Evolutionary conservation across 2,113 vertebrate genomes (phyloP).

Genomic region (Illadopsis cleaveri): DNA sequence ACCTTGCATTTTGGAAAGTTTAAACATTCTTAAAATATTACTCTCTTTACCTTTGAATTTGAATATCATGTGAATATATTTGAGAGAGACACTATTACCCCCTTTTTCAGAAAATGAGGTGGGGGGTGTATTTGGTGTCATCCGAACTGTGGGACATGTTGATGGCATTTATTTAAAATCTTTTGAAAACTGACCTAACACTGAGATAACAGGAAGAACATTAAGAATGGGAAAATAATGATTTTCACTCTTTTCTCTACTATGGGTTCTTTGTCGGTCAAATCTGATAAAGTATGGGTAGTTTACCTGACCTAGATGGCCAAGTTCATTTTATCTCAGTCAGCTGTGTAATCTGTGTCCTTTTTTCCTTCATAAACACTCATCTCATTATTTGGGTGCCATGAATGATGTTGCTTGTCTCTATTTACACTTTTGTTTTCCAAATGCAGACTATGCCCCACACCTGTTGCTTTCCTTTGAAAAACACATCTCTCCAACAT

Average conservation of each 20-base stretch:
- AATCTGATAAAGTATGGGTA: not conserved
- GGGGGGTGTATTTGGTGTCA: not conserved
- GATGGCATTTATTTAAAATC: not conserved
- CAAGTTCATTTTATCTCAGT: not conserved
- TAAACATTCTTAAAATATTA: not conserved
- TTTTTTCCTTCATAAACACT: not conserved
- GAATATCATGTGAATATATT: not conserved
- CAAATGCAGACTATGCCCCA: not conserved
- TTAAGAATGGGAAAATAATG: not conserved
- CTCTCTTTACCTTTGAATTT: not conserved
- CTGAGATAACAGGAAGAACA: not conserved
- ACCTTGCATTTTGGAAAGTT: not conserved
- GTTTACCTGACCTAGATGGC: not conserved
- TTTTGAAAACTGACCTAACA: not conserved
- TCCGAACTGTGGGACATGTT: not conserved
- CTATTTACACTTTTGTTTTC: conserved; percentile 33
- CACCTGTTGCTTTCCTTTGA: conserved; percentile 35
- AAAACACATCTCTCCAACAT: not conserved
- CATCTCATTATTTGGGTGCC: not conserved
- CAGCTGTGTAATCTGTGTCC: not conserved
- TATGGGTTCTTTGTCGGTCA: not conserved
- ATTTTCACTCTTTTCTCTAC: not conserved
- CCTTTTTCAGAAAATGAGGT: not conserved
- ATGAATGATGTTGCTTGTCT: not conserved
- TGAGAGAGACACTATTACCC: not conserved